A percentile compares a stretch with the other conserved stretches of the same genome.
phyloP scores from a whole-genome alignment of 2,113 vertebrate species.

The Sylvia atricapilla region DNA sequence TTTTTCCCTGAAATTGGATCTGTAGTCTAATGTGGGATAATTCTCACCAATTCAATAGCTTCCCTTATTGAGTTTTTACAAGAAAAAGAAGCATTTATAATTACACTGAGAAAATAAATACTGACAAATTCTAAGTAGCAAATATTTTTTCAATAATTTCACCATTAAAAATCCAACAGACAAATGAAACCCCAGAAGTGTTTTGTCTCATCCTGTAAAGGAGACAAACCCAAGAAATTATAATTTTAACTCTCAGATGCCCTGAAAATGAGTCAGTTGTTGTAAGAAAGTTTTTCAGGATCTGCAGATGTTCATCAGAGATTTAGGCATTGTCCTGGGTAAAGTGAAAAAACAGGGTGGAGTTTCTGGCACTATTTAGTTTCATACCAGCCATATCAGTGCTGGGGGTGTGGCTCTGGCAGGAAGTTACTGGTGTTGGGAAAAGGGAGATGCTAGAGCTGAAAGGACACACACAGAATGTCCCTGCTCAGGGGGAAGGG shows the following conservation, averaged over 20 bases:
- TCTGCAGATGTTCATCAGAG: not conserved
- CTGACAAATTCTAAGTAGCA: not conserved
- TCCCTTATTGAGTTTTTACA: not conserved
- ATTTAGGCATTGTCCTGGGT: not conserved
- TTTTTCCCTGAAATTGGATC: not conserved
- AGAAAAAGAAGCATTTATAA: not conserved
- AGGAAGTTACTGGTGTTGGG: not conserved
- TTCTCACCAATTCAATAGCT: not conserved
- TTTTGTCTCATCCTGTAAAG: not conserved
- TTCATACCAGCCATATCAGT: not conserved
- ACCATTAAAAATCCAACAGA: not conserved
- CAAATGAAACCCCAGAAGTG: not conserved
- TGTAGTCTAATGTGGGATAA: not conserved
- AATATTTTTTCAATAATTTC: not conserved
- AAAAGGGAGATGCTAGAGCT: not conserved
- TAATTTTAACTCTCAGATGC: not conserved
- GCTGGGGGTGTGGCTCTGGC: not conserved
- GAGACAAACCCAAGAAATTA: not conserved
- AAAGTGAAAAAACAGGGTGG: not conserved
- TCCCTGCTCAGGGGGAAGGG: not conserved
- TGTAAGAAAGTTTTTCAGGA: not conserved
- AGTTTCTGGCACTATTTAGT: not conserved
- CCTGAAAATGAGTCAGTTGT: not conserved
- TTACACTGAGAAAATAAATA: not conserved
- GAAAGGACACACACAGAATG: not conserved